Evolutionary conservation across 2,888 invertebrate genomes (phyloP).

Genomic region (Mechanitis mazaeus): DNA sequence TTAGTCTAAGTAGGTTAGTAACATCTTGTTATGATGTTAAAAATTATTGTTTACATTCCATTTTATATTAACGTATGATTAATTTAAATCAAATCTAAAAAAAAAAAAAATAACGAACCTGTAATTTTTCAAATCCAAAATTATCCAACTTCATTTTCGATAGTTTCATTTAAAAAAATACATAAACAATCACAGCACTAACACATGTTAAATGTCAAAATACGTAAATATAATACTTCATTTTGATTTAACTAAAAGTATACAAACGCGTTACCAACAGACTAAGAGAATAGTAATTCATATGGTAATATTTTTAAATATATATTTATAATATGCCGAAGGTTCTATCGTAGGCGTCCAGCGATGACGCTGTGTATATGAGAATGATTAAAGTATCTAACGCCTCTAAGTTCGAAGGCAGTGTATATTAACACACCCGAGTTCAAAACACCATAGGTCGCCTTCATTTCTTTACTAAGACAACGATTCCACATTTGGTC

Average conservation of each 20-base stretch:
- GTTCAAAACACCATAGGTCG: constrained; percentile 44
- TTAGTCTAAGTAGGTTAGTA: constrained; percentile 3
- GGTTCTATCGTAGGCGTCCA: constrained; percentile 56
- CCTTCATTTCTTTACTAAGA: constrained; percentile 42
- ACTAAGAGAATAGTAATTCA: neutral
- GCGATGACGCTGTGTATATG: constrained; percentile 58
- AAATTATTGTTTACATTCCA: no score
- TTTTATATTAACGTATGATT: neutral
- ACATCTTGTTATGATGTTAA: neutral
- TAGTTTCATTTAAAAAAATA: constrained; percentile 17
- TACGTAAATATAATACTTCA: neutral
- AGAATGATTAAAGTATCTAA: constrained; percentile 40
- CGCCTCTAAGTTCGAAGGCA: constrained; percentile 48
- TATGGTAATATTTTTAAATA: constrained; percentile 11
- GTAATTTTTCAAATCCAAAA: constrained; percentile 68
- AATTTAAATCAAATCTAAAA: neutral
- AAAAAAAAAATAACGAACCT: constrained; percentile 43
- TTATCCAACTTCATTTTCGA: constrained; percentile 68
- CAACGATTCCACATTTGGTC: constrained; percentile 42
- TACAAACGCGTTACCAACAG: constrained; percentile 1
- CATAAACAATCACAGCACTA: constrained; percentile 20
- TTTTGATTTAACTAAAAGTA: neutral
- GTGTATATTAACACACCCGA: constrained; percentile 38
- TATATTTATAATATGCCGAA: constrained; percentile 40
- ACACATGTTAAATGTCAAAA: constrained; percentile 8